Percentiles rank a stretch among this genome's conserved stretches.
phyloP scores from a whole-genome alignment of 2,797 vertebrate species.

The Aldrovandia affinis region DNA sequence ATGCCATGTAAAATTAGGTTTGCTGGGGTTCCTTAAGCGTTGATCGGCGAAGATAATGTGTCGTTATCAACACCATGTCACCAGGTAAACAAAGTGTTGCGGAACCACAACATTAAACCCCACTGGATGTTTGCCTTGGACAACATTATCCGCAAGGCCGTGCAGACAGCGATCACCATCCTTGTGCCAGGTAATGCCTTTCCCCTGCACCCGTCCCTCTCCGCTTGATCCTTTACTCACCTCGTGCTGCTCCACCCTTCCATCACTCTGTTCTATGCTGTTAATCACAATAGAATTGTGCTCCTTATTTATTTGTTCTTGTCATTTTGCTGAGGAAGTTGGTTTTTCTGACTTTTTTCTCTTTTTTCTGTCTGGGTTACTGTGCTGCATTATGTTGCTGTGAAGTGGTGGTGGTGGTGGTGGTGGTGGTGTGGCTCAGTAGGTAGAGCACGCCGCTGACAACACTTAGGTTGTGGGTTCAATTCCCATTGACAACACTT shows the following conservation, averaged over 20 bases:
- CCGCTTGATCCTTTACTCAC: neutral
- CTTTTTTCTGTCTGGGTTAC: neutral
- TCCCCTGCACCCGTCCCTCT: neutral
- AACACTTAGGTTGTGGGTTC: no score
- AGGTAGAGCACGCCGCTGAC: no score
- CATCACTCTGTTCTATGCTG: neutral
- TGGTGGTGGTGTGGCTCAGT: no score
- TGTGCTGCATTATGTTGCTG: neutral
- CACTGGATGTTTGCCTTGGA: constrained; percentile 99
- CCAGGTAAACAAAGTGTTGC: constrained; percentile 96
- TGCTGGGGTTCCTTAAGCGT: no score
- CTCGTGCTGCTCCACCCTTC: neutral
- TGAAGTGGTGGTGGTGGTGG: no score
- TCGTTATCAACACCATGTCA: neutral
- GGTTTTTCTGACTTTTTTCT: neutral
- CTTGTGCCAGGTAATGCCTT: constrained; percentile 90
- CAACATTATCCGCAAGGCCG: constrained; percentile 96
- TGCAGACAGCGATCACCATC: constrained; percentile 96
- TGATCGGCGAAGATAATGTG: neutral
- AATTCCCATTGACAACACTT: no score
- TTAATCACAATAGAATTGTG: neutral
- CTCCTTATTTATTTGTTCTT: no score
- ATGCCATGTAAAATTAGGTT: neutral
- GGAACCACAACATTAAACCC: constrained; percentile 98
- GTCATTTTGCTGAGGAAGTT: neutral